These are phyloP conservation scores for Vidua macroura DNA, from an alignment of 2,113 vertebrate genomes.

Conservation along the genomic window DNA sequence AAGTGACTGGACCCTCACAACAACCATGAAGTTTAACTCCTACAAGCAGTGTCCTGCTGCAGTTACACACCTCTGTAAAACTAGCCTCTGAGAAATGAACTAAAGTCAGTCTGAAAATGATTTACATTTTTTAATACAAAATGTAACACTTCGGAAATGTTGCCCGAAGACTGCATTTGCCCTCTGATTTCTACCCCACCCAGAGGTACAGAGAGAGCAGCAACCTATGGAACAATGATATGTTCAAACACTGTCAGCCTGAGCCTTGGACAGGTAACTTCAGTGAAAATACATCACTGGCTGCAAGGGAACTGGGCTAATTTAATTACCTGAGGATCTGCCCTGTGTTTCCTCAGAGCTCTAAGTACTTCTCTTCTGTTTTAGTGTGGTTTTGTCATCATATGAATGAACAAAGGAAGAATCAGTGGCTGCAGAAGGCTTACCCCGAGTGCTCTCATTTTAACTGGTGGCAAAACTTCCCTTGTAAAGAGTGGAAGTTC, in stretches of 20 bases:
- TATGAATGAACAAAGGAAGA: background rate
- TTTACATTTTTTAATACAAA: background rate
- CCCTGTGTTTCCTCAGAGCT: background rate
- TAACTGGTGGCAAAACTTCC: background rate
- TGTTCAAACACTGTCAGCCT: background rate
- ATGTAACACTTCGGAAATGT: background rate
- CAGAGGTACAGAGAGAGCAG: background rate
- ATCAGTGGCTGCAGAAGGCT: background rate
- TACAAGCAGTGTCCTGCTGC: background rate
- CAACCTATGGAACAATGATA: background rate
- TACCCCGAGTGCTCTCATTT: background rate
- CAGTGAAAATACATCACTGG: background rate
- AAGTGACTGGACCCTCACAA: background rate
- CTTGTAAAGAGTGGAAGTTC: background rate
- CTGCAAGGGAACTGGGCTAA: background rate
- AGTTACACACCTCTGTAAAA: background rate
- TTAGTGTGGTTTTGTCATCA: background rate
- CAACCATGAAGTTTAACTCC: background rate
- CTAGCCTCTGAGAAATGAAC: background rate
- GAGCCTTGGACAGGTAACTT: background rate
- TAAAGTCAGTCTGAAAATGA: background rate
- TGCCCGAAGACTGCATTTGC: background rate
- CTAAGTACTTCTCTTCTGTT: background rate
- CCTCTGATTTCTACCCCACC: background rate
- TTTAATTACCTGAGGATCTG: background rate